Evolutionary conservation across 2,797 vertebrate species (phyloP), one percentile per base, ranked within the genome.

Genomic region (Rhynchotus rufescens): DNA sequence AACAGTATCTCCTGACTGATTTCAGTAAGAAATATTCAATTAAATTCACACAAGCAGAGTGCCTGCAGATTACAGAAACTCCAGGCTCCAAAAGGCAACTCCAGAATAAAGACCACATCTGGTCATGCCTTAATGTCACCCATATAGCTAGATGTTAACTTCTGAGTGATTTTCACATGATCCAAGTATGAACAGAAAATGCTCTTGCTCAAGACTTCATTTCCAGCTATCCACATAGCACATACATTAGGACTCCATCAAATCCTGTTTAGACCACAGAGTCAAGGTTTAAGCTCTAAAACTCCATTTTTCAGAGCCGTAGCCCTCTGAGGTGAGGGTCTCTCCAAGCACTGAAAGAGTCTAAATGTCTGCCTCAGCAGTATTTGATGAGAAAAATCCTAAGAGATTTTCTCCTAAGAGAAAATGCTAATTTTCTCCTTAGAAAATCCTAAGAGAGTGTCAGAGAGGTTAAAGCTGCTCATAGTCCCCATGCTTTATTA

Each of bases 231-330:
- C 36, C 3, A 6, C 15, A 10, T 0, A 2, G 49, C 19, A 40
- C 0, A 0, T 23, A 77, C 15, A 28, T 5, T 4, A 59, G 49
- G 36, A 80, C 36, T 59, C 68, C 4, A 1, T 0, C 0, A 86
- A 85, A 11, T 28, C 23, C 38, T 10, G 74, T 83, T 54, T 47
- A 74, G 80, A 66, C 22, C 61, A 75, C 15, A 72, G 52, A 23
- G 49, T 45, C 86, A 71, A 54, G 7, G 4, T 38, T 77, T 77
- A 78, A 57, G 25, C 22, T 78, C n/a, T 0, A 1, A 23, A 45
- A 80, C 38, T 82, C 30, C 47, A 26, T 7, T 75, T 77, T 62
- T 69, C 49, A 84, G 6, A 45, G 26, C 52, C 67, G 47, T 62
- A 89, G 78, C 52, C 59, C 44, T 65, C 3, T 34, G 56, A 83